Evolutionary conservation across 2,797 vertebrate genomes (phyloP), one percentile per base, ranked within the genome.

Genomic region (Chiloscyllium punctatum): DNA sequence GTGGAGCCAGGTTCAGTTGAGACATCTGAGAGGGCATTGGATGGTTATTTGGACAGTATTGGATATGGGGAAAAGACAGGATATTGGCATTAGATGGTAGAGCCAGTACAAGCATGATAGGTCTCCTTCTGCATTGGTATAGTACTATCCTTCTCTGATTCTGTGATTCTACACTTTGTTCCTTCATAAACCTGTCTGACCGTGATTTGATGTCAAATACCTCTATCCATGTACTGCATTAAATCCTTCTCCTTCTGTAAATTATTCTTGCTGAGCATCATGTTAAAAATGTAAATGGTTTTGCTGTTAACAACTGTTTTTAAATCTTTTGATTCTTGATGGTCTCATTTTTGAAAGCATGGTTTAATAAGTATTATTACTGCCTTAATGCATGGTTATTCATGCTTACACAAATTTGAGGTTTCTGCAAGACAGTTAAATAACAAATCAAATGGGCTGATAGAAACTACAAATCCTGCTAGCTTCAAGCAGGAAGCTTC

Each of bases 401-500:
- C 62, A 42, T 66, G 90, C 90, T 68, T 68, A 37, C 90, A 92
- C 23, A 37, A 9, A 92, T 92, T 42, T 92, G 62, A 92, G 33
- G 6, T 92, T 68, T 68, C 62, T 68, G 62, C 33, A 92, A 68
- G 69, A 16, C 42, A 74, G 94, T 27, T 94, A 72, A 74, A 74
- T 94, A 74, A 33, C 69, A 74, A 94, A 74, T 74, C 94, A 94
- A 94, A 94, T 94, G 69, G 74, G 48, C 69, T 94, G 69, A 42
- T 51, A 72, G 42, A 74, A 72, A 94, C 53, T 72, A 72, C 69
- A 94, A 48, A 53, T n/a, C 68, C 25, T 33, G 69, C 27, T 74
- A 33, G 48, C 94, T 94, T 94, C 42, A 74, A 94, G 25, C 53
- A 42, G 9, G 42, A 69, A 94, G 42, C 30, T 42, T 94, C 37